Evolutionary conservation across 2,888 invertebrate genomes (phyloP).

Genomic region (Glyphotaelius pellucidus): DNA sequence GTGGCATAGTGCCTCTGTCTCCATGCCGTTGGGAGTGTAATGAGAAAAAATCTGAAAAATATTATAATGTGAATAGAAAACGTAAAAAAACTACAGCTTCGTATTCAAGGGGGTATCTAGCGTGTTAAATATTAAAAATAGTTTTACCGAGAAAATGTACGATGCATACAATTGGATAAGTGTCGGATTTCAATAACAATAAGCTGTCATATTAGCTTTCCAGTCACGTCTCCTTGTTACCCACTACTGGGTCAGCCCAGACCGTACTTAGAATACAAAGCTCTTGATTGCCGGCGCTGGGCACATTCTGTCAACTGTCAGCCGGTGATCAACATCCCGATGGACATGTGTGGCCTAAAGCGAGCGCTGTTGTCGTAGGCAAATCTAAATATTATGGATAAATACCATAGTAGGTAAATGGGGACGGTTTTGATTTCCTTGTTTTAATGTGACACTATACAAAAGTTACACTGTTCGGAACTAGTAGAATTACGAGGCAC

Average conservation of each 20-base stretch:
- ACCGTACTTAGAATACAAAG: not conserved
- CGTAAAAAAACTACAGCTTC: not conserved
- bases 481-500: not conserved
- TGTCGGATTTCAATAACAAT: not conserved
- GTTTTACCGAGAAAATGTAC: not conserved
- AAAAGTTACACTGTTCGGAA: not conserved
- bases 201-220: not conserved
- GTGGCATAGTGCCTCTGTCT: not conserved
- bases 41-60: no score
- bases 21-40: no score
- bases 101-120: not conserved
- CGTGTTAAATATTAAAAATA: not conserved
- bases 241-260: conserved; percentile 2
- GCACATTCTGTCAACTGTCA: not conserved
- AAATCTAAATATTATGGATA: not conserved
- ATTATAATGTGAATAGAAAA: not conserved
- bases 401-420: not conserved
- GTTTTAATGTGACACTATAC: not conserved
- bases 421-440: not conserved
- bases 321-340: not conserved
- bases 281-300: not conserved
- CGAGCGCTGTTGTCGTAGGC: not conserved
- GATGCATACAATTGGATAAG: not conserved
- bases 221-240: not conserved
- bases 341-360: not conserved